Evolutionary conservation across 2,797 vertebrate genomes (phyloP).

Genomic region (Dipus sagitta): DNA sequence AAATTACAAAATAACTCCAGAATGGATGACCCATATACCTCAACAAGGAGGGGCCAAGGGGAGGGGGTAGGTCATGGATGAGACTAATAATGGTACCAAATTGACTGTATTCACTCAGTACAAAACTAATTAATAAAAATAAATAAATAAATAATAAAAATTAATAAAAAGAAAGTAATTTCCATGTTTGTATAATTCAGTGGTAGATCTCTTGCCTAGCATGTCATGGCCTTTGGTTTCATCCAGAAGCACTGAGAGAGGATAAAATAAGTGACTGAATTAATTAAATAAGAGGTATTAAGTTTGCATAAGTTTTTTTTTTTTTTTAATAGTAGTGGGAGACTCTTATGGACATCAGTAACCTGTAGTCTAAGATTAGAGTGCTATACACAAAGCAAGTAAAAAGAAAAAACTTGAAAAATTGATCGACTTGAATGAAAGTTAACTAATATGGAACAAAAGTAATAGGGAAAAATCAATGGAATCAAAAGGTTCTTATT

Average conservation of each 20-base stretch:
- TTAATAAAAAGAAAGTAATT: not conserved
- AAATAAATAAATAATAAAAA: too few relatives aligned
- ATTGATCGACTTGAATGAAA: not conserved
- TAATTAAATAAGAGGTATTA: not conserved
- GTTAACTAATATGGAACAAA: not conserved
- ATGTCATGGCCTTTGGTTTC: not conserved
- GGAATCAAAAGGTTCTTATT: not conserved
- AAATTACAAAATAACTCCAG: too few relatives aligned
- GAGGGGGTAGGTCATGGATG: too few relatives aligned
- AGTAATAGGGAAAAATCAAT: constrained; percentile 1
- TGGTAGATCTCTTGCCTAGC: not conserved
- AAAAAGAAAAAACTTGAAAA: not conserved
- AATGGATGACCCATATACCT: too few relatives aligned
- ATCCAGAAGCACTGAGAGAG: not conserved
- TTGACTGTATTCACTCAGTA: too few relatives aligned
- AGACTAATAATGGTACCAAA: too few relatives aligned
- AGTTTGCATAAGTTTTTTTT: not conserved
- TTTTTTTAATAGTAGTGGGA: too few relatives aligned
- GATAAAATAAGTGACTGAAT: not conserved
- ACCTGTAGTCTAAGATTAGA: not conserved
- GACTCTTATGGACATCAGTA: not conserved
- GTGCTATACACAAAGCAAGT: not conserved
- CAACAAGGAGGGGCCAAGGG: too few relatives aligned
- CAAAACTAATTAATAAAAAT: too few relatives aligned
- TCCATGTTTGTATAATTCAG: not conserved